Percentiles rank a stretch among this genome's conserved stretches.
phyloP scores from a whole-genome alignment of 1,140 invertebrate species.

The Andricus grossulariae region DNA sequence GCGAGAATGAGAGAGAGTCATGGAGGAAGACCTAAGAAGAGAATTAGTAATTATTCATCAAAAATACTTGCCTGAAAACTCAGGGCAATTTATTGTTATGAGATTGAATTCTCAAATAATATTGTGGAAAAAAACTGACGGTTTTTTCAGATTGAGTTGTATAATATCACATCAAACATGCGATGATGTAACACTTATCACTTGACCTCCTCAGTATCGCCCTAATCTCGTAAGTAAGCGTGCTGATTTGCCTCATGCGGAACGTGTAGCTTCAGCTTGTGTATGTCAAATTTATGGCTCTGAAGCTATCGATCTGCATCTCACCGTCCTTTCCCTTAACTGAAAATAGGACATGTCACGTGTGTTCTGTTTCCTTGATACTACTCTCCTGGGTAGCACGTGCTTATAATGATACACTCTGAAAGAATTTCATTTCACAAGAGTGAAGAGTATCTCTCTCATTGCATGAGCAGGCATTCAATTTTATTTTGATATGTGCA shows the following conservation, averaged over 20 bases:
- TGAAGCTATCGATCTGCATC: slow-evolving; percentile 26
- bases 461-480: too few relatives aligned
- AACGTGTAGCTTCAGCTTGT: slow-evolving; percentile 23
- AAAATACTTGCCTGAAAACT: too few relatives aligned
- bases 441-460: too few relatives aligned
- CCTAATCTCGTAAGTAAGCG: slow-evolving; percentile 14
- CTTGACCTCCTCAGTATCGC: slow-evolving; percentile 25
- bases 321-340: slow-evolving; percentile 4
- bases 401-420: slow-evolving; percentile 11
- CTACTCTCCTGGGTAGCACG: slow-evolving; percentile 24
- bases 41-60: too few relatives aligned
- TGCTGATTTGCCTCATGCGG: slow-evolving; percentile 26
- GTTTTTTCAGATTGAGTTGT: not conserved
- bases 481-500: too few relatives aligned
- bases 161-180: not conserved
- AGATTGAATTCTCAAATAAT: too few relatives aligned
- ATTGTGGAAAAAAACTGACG: too few relatives aligned
- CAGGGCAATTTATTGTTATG: too few relatives aligned
- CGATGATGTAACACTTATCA: slow-evolving; percentile 3
- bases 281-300: slow-evolving; percentile 26
- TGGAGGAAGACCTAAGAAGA: too few relatives aligned
- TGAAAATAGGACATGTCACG: slow-evolving; percentile 28
- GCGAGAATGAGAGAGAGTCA: too few relatives aligned
- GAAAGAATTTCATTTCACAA: not conserved
- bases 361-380: slow-evolving; percentile 25